Percentiles rank a stretch among this genome's conserved stretches.
Evolutionary conservation across 2,113 vertebrate genomes (phyloP).

Genomic region (Ictalurus furcatus): DNA sequence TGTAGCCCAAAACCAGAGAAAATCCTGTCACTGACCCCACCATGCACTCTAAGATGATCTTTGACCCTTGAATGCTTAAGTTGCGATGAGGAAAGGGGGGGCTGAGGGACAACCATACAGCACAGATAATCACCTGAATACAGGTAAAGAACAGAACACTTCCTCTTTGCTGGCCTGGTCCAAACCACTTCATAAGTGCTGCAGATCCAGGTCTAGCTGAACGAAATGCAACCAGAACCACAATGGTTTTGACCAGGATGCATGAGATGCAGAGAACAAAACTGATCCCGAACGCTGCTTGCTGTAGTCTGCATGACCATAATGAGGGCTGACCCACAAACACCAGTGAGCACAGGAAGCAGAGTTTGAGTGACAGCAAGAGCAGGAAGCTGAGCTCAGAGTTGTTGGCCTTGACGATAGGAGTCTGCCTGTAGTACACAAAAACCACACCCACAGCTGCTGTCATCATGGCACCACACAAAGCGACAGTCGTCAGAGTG

Average conservation of each 20-base stretch:
- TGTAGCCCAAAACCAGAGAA: constrained; percentile 73
- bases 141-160: constrained; percentile 58
- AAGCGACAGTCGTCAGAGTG: constrained; percentile 55
- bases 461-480: constrained; percentile 65
- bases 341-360: constrained; percentile 62
- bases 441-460: constrained; percentile 67
- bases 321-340: constrained; percentile 61
- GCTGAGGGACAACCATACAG: constrained; percentile 65
- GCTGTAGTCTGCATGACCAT: constrained; percentile 59
- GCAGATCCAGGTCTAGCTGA: constrained; percentile 60
- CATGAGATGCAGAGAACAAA: constrained; percentile 65
- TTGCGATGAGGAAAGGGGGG: constrained; percentile 66
- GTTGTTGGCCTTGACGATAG: constrained; percentile 65
- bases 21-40: constrained; percentile 70
- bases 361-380: constrained; percentile 60
- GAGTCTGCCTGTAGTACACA: constrained; percentile 58
- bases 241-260: constrained; percentile 66
- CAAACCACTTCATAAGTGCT: constrained; percentile 61
- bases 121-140: constrained; percentile 68
- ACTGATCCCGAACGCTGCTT: constrained; percentile 61
- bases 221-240: constrained; percentile 63
- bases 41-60: constrained; percentile 70
- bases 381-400: constrained; percentile 66
- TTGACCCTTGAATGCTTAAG: constrained; percentile 59
- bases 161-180: constrained; percentile 57